These are phyloP conservation scores for Dicentrarchus labrax DNA, from an alignment of 2,113 vertebrate species.

Conservation along the genomic window DNA sequence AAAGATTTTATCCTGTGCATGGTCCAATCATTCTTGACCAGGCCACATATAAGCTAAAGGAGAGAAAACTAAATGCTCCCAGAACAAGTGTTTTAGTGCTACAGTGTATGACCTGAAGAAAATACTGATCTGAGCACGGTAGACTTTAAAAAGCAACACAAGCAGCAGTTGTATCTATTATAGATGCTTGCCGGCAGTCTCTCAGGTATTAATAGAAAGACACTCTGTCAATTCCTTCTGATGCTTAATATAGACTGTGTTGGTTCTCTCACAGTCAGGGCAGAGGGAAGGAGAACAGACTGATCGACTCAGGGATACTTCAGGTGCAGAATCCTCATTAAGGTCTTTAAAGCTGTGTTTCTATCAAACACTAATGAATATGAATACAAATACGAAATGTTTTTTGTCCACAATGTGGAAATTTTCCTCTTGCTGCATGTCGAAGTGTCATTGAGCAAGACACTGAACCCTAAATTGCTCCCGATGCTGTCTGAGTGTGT, in stretches of 20 bases:
- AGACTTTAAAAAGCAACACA: conserved; percentile 22
- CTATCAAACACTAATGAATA: no score
- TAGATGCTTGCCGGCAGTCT: conserved; percentile 43
- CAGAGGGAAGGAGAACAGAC: conserved; percentile 18
- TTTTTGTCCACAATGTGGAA: no score
- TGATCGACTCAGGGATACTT: not conserved
- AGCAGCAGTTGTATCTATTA: conserved; percentile 41
- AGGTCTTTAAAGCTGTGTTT: no score
- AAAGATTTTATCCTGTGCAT: no score
- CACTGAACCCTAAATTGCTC: no score
- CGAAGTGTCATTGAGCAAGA: no score
- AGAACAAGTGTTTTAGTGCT: conserved; percentile 10
- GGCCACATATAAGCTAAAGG: conserved; percentile 4
- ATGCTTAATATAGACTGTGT: conserved; percentile 28
- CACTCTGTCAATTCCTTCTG: conserved; percentile 25
- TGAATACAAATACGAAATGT: no score
- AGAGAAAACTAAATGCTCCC: conserved; percentile 10
- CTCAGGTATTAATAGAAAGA: conserved; percentile 48
- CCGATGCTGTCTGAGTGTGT: no score
- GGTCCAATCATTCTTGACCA: no score
- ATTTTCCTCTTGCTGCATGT: no score
- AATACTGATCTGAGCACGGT: conserved; percentile 12
- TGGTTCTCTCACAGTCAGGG: conserved; percentile 7
- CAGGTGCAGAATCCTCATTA: conserved; percentile 1
- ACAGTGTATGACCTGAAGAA: conserved; percentile 9